phyloP scores from a whole-genome alignment of 2,797 vertebrate genomes.

The Mastacembelus armatus region DNA sequence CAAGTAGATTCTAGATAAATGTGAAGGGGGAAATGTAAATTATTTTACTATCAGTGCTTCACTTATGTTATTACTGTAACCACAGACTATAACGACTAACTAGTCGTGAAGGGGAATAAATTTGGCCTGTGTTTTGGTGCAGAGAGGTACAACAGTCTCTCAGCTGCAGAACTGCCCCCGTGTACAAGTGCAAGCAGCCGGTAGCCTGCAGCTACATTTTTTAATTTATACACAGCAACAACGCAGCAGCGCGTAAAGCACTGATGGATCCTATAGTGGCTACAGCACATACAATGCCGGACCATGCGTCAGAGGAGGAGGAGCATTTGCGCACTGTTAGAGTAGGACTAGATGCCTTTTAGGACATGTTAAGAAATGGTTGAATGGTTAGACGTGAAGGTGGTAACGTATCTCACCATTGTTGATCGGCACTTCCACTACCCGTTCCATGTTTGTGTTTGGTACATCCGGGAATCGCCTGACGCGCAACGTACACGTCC shows the following conservation, averaged over 20 bases:
- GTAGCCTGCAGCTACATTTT: constrained; percentile 31
- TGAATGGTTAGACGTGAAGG: constrained; percentile 44
- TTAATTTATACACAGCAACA: too few relatives aligned
- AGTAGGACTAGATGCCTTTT: constrained; percentile 17
- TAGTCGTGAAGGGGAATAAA: background rate
- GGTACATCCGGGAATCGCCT: constrained; percentile 79
- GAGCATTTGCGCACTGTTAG: constrained; percentile 26
- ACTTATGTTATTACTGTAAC: too few relatives aligned
- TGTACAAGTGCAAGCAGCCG: constrained; percentile 19
- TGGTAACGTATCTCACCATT: constrained; percentile 76
- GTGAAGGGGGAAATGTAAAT: too few relatives aligned
- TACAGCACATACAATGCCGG: constrained; percentile 11
- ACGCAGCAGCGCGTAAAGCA: too few relatives aligned
- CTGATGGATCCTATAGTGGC: too few relatives aligned
- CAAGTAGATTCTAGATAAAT: too few relatives aligned
- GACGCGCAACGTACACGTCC: constrained; percentile 83
- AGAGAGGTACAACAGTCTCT: constrained; percentile 8
- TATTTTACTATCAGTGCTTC: background rate
- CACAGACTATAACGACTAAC: background rate
- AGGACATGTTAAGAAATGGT: constrained; percentile 13
- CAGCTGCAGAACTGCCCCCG: constrained; percentile 23
- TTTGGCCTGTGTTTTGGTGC: constrained; percentile 23
- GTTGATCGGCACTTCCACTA: constrained; percentile 80
- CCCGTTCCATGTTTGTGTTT: constrained; percentile 81
- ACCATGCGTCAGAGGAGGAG: constrained; percentile 49